Evolutionary conservation across 2,888 invertebrate genomes (phyloP), one percentile per base, ranked within the genome.

Genomic region (Hedya salicella): DNA sequence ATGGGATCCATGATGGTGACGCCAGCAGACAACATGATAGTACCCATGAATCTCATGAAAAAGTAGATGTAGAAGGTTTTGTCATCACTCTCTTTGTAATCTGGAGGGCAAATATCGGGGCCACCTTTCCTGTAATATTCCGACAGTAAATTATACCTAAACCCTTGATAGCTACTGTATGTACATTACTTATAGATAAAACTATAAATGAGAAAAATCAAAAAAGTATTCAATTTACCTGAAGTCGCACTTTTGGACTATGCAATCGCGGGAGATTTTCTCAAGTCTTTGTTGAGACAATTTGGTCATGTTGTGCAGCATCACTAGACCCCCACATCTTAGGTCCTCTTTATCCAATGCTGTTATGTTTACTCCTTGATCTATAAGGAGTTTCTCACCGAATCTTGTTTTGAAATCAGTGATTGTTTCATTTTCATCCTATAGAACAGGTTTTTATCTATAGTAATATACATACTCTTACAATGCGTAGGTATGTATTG

Each of bases 1-100:
- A 97, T 96, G 0, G 97, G 97, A 86, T 98, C 97, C 95, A 97
- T 95, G 62, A 98, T 95, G 11, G 96, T 96, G 0, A 97, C 96
- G n/a, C 96, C 96, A 30, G 97, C 97, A 4, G 96, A 95, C 78
- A 96, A 91, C 94, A 96, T 96, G 4, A 96, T 95, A 32, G 96
- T 96, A 0, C 96, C 97, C 75, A 97, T 88, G 73, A 97, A 95
- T 79, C 97, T 92, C 69, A 97, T 79, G 61, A 95, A 86, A 81
- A 97, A 97, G 81, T 98, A 97, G 68, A 96, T 93, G 94, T 96
- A 97, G 81, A 97, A 97, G 1, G 96, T 95, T 73, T 93, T 94
- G 78, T 95, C 95, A 70, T 95, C 95, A 64, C 95, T 95, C 78
- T 96, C 95, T 81, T 95, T 95, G 78, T 95, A 96, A 84, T 96